These are phyloP conservation scores for Ctenochaetus hawaiiensis DNA, from an alignment of 2,797 vertebrate genomes.

Conservation along the genomic window DNA sequence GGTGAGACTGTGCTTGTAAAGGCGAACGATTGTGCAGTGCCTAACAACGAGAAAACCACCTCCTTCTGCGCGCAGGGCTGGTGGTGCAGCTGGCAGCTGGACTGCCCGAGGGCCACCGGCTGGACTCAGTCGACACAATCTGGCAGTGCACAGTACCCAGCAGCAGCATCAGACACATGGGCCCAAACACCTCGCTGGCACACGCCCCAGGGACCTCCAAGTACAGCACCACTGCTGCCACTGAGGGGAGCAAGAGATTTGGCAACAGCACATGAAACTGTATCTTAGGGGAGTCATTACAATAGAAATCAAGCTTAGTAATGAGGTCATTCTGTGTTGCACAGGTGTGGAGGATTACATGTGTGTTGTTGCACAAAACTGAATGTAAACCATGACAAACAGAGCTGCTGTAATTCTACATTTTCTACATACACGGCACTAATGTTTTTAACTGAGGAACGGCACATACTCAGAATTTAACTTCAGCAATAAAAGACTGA, in stretches of 20 bases:
- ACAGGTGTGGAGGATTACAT: constrained; percentile 37
- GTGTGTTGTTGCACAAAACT: constrained; percentile 24
- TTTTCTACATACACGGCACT: neutral
- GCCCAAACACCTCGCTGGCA: constrained; percentile 91
- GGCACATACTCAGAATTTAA: neutral
- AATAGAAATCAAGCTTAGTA: constrained; percentile 60
- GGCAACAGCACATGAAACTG: constrained; percentile 63
- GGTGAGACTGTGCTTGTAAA: constrained; percentile 36
- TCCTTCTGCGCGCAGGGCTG: constrained; percentile 89
- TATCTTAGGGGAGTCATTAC: constrained; percentile 63
- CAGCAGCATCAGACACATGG: constrained; percentile 96
- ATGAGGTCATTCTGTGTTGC: constrained; percentile 53
- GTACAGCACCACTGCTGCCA: constrained; percentile 89
- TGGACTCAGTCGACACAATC: constrained; percentile 96
- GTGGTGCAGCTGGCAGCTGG: constrained; percentile 77
- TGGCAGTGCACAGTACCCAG: constrained; percentile 99
- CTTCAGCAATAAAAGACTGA: neutral
- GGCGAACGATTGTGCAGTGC: constrained; percentile 40
- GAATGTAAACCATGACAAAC: constrained; percentile 31
- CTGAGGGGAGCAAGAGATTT: constrained; percentile 81
- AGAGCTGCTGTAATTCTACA: neutral
- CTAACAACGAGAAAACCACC: constrained; percentile 83
- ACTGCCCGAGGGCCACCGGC: constrained; percentile 81
- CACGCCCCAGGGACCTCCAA: constrained; percentile 89
- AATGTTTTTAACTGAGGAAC: neutral